A percentile compares a stretch with the other conserved stretches of the same genome.
Conservation (phyloP, 2,113 vertebrate genomes). For the Vidua macroura region DNA sequence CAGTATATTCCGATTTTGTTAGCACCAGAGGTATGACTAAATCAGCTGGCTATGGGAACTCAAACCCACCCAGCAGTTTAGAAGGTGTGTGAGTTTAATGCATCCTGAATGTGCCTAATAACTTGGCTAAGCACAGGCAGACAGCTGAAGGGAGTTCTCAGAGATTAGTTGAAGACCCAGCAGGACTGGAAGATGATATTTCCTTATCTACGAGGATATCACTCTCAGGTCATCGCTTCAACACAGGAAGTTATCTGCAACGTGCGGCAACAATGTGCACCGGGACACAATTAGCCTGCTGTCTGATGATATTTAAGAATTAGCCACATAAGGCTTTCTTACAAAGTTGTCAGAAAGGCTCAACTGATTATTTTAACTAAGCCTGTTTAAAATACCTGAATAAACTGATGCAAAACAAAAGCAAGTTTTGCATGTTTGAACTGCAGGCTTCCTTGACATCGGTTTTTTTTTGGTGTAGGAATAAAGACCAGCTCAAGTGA, state of each 20-base stretch:
- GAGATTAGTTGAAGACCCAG: constrained; percentile 21
- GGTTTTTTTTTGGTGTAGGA: background rate
- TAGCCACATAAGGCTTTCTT: background rate
- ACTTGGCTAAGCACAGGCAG: constrained; percentile 21
- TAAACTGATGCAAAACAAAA: constrained; percentile 14
- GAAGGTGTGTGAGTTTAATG: background rate
- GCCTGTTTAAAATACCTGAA: background rate
- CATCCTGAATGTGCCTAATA: background rate
- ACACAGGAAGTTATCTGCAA: constrained; percentile 63
- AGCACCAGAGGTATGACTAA: background rate
- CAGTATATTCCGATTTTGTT: background rate
- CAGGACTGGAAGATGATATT: constrained; percentile 64
- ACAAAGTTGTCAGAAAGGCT: constrained; percentile 21
- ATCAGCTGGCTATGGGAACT: background rate
- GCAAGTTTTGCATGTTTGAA: background rate
- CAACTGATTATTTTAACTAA: background rate
- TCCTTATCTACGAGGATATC: constrained; percentile 52
- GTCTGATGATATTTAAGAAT: constrained; percentile 64
- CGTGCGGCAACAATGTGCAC: constrained; percentile 23
- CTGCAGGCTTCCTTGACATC: background rate
- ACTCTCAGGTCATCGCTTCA: constrained; percentile 27
- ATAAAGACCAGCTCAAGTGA: background rate
- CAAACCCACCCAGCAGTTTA: background rate
- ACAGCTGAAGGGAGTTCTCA: constrained; percentile 18
- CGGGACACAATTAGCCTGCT: constrained; percentile 61